Evolutionary conservation across 2,113 vertebrate species (phyloP).

Genomic region (Rhea americana): DNA sequence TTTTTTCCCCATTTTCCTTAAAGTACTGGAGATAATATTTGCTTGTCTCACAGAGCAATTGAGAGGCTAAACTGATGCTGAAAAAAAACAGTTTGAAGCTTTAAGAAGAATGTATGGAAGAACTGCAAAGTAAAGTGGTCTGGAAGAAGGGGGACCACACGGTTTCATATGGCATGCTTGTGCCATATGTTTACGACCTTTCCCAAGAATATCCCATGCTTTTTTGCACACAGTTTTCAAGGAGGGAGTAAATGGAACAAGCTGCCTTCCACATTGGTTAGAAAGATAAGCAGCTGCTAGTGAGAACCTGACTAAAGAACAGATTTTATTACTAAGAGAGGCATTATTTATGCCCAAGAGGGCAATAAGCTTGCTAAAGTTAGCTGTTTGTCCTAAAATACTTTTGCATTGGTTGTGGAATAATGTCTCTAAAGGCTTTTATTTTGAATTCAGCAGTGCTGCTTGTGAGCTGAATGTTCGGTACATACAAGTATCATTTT

Average conservation of each 20-base stretch:
- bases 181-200: background rate
- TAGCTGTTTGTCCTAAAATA: background rate
- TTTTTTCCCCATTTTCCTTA: constrained; percentile 6
- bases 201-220: background rate
- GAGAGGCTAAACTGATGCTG: constrained; percentile 8
- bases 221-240: background rate
- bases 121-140: background rate
- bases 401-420: background rate
- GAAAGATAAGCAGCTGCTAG: constrained; percentile 51
- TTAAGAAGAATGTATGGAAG: background rate
- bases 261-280: background rate
- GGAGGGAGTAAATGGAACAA: constrained; percentile 37
- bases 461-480: background rate
- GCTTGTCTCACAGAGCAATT: background rate
- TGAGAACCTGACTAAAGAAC: constrained; percentile 48
- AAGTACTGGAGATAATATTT: constrained; percentile 49
- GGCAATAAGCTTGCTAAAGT: constrained; percentile 10
- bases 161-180: background rate
- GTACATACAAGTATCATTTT: background rate
- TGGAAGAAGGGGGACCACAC: background rate
- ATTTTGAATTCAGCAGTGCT: background rate
- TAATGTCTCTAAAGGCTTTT: background rate
- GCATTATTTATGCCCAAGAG: background rate
- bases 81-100: background rate
- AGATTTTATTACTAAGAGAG: background rate